Evolutionary conservation across 2,797 vertebrate genomes (phyloP).

Genomic region (Silurus aristotelis): DNA sequence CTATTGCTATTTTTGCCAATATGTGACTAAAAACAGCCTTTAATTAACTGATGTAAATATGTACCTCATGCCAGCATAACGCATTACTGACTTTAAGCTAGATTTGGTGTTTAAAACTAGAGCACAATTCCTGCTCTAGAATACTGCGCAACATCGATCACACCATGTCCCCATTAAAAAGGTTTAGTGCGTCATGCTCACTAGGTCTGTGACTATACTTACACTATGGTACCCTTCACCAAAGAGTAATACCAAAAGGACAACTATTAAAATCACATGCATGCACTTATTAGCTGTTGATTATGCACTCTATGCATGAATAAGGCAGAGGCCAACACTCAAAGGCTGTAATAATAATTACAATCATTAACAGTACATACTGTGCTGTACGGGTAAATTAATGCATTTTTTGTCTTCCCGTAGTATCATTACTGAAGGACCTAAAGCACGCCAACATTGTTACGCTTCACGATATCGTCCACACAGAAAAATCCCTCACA

Average conservation of each 20-base stretch:
- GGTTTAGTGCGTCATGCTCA: not conserved
- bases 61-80: not conserved
- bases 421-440: slow-evolving; percentile 97
- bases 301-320: not conserved
- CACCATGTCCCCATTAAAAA: not conserved
- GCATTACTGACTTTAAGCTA: not conserved
- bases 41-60: not conserved
- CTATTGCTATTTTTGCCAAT: not conserved
- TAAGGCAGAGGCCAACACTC: not conserved
- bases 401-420: not conserved
- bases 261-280: not conserved
- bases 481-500: slow-evolving; percentile 98
- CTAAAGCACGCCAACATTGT: slow-evolving; percentile 99
- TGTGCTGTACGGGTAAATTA: not conserved
- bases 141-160: not conserved
- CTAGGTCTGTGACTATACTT: not conserved
- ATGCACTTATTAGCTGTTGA: not conserved
- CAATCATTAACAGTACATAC: not conserved
- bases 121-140: not conserved
- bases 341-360: not conserved
- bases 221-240: not conserved
- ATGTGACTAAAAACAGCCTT: not conserved
- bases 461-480: slow-evolving; percentile 96
- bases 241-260: not conserved
- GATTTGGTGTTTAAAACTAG: not conserved